Evolutionary conservation across 2,888 invertebrate genomes (phyloP), one percentile per base, ranked within the genome.

Genomic region (Xylota sylvarum): DNA sequence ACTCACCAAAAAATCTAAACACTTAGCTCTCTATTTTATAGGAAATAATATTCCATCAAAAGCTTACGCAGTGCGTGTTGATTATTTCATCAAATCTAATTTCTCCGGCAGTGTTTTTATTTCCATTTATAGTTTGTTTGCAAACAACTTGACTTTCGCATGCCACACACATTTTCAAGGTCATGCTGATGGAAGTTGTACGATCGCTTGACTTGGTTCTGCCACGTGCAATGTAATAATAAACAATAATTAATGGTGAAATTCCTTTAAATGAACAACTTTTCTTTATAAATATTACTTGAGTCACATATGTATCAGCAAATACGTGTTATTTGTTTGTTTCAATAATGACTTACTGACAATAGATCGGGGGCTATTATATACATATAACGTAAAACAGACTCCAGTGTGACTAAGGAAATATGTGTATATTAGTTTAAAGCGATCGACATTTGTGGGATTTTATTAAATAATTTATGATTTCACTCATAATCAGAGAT

Each of bases 91-190:
- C 17, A 55, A 40, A 27, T 40, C 9, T 52, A 56, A 40, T 70
- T 56, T n/a, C 19, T 5, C 35, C 35, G 50, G 32, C 35, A 30
- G 7, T 30, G 60, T 62, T 62, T 43, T 10, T 62, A 14, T 62
- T 62, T 46, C 5, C 43, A 62, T 43, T 60, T 60, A 60, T 12
- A 40, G 40, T 60, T 60, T 60, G 40, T 62, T 62, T 60, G 40
- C 60, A n/a, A 60, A 52, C 52, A 52, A 4, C 27, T 19, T 27
- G 9, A n/a, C 23, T 62, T 62, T 62, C 27, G 60, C 58, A 62
- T 46, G 27, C 30, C 40, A 10, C 27, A 35, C 62, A 46, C 23
- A 23, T 2, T 46, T 7, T 30, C 62, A 62, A 46, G 30, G 62
- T 30, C 62, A 27, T 17, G 37, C 4, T n/a, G 19, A 58, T 58